Evolutionary conservation across 1,140 invertebrate species (phyloP).

Genomic region (Sarcophaga peregrina): DNA sequence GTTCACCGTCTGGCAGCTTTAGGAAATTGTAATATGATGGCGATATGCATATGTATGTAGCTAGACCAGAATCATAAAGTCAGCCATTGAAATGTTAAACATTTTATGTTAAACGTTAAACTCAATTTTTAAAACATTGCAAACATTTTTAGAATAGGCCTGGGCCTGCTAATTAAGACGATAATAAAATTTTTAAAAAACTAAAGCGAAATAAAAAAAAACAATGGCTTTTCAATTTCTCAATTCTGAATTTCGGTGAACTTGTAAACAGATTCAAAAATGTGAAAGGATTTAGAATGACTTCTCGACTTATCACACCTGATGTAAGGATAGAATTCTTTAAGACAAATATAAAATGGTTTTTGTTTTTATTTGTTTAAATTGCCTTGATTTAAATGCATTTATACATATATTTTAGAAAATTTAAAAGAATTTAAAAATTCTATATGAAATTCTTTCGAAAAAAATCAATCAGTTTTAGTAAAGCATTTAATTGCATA

Average conservation of each 20-base stretch:
- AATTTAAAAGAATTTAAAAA: too few relatives aligned
- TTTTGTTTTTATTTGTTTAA: too few relatives aligned
- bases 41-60: too few relatives aligned
- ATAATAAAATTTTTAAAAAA: slow-evolving; percentile 24
- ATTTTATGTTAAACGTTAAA: slow-evolving; percentile 7
- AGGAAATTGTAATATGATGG: neutral
- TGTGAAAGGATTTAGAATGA: slow-evolving; percentile 1
- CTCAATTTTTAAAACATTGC: slow-evolving; percentile 36
- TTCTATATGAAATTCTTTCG: neutral
- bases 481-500: too few relatives aligned
- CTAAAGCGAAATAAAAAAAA: neutral
- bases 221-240: neutral
- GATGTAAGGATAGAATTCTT: neutral
- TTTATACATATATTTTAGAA: too few relatives aligned
- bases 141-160: slow-evolving; percentile 33
- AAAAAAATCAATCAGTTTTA: neutral
- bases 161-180: neutral
- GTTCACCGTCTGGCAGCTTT: neutral
- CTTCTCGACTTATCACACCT: slow-evolving; percentile 31
- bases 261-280: neutral
- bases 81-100: neutral
- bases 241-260: neutral
- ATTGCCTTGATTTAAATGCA: neutral
- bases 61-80: too few relatives aligned
- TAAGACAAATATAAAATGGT: neutral